A percentile compares a stretch with the other conserved stretches of the same genome.
These are phyloP conservation scores for Xiphias gladius DNA, from an alignment of 2,113 vertebrate genomes.

Conservation along the genomic window DNA sequence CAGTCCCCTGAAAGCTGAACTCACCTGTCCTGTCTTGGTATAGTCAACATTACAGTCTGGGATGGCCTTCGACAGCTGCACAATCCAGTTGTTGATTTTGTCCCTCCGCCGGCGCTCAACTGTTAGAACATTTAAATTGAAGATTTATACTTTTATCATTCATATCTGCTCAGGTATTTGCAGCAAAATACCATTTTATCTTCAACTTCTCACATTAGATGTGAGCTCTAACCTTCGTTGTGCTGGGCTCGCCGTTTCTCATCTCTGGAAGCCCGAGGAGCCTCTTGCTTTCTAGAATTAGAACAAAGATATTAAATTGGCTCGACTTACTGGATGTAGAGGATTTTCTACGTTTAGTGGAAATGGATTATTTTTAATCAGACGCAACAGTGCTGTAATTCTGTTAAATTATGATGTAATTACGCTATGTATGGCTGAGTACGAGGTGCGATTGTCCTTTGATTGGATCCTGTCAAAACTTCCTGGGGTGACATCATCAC, in stretches of 20 bases:
- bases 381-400: background rate
- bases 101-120: conserved; percentile 94
- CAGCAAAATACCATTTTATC: background rate
- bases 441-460: conserved; percentile 92
- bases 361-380: background rate
- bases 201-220: background rate
- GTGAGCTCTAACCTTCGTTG: conserved; percentile 88
- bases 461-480: conserved; percentile 90
- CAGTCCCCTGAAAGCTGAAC: background rate
- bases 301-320: background rate
- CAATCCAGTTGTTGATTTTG: conserved; percentile 98
- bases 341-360: background rate
- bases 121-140: conserved; percentile 52
- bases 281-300: conserved; percentile 89
- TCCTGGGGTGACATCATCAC: conserved; percentile 99
- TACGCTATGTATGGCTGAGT: conserved; percentile 93
- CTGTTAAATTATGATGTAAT: conserved; percentile 51
- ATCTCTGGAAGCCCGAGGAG: conserved; percentile 91
- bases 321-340: background rate
- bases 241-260: conserved; percentile 95
- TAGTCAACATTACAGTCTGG: conserved; percentile 94
- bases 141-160: background rate
- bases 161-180: background rate
- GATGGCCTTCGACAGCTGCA: conserved; percentile 96
- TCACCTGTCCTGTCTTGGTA: conserved; percentile 94